Conservation (phyloP, 2,888 invertebrate species). For the Calameuta pallipes region DNA sequence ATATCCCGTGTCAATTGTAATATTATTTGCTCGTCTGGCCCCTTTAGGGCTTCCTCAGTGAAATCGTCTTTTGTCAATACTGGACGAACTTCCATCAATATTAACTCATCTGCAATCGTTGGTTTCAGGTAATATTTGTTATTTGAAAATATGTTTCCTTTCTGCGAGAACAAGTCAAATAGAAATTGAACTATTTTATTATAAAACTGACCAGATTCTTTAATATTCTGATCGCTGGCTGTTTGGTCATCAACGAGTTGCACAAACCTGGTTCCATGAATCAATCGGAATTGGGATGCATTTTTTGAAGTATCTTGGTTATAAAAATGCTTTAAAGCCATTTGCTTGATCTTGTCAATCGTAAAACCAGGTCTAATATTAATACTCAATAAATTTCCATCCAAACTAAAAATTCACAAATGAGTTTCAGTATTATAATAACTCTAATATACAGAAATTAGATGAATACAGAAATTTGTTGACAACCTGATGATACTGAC, state of each 20-base stretch:
- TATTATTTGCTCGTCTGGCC: slow-evolving; percentile 68
- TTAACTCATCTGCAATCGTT: slow-evolving; percentile 51
- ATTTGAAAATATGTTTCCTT: background rate
- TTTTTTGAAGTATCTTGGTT: slow-evolving; percentile 42
- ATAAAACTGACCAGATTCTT: slow-evolving; percentile 44
- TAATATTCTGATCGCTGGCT: slow-evolving; percentile 49
- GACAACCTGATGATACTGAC: slow-evolving; percentile 57
- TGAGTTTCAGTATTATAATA: background rate
- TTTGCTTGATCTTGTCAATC: slow-evolving; percentile 52
- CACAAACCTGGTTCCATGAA: slow-evolving; percentile 48
- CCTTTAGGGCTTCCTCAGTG: slow-evolving; percentile 60
- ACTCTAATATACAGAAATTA: background rate
- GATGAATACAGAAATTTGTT: background rate
- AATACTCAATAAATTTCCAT: slow-evolving; percentile 49
- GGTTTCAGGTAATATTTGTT: background rate
- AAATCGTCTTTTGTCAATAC: slow-evolving; percentile 36
- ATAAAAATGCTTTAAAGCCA: slow-evolving; percentile 58
- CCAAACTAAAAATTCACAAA: slow-evolving; percentile 40
- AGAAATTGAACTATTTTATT: background rate
- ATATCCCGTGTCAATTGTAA: slow-evolving; percentile 66
- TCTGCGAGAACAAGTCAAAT: background rate
- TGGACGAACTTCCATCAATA: slow-evolving; percentile 50
- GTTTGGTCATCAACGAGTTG: slow-evolving; percentile 49
- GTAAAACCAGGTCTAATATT: slow-evolving; percentile 50
- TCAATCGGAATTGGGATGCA: slow-evolving; percentile 48